phyloP scores from a whole-genome alignment of 2,888 invertebrate genomes.

The Trilocha varians region DNA sequence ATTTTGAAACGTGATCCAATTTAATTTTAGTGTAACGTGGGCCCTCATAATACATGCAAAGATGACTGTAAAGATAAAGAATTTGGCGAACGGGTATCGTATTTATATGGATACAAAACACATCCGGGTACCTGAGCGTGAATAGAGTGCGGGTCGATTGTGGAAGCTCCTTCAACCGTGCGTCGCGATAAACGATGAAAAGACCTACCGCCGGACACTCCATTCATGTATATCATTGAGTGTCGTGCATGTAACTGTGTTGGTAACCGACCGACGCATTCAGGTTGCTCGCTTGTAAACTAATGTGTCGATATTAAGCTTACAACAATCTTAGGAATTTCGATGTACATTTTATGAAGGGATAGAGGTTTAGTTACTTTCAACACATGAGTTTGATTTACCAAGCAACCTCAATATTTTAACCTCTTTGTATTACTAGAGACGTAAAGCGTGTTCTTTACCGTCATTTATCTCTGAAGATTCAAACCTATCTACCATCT shows the following conservation, averaged over 20 bases:
- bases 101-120: slow-evolving; percentile 29
- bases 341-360: too few relatives aligned
- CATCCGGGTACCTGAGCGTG: slow-evolving; percentile 30
- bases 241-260: slow-evolving; percentile 37
- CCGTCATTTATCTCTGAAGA: too few relatives aligned
- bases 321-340: too few relatives aligned
- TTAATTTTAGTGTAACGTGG: slow-evolving; percentile 15
- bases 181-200: slow-evolving; percentile 54
- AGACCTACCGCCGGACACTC: slow-evolving; percentile 55
- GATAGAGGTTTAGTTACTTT: too few relatives aligned
- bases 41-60: slow-evolving; percentile 11
- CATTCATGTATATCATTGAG: slow-evolving; percentile 60
- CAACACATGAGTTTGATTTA: too few relatives aligned
- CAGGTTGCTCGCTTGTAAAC: slow-evolving; percentile 3
- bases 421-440: too few relatives aligned
- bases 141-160: slow-evolving; percentile 42
- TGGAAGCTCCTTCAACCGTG: slow-evolving; percentile 41
- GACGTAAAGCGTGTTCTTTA: too few relatives aligned
- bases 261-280: slow-evolving; percentile 33
- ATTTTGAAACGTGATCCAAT: slow-evolving; percentile 18
- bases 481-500: too few relatives aligned
- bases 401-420: too few relatives aligned
- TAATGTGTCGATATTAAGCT: neutral
- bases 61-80: slow-evolving; percentile 30
- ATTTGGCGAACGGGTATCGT: slow-evolving; percentile 22